These are phyloP conservation scores for Elgaria multicarinata DNA, from an alignment of 2,113 vertebrate species.

Conservation along the genomic window DNA sequence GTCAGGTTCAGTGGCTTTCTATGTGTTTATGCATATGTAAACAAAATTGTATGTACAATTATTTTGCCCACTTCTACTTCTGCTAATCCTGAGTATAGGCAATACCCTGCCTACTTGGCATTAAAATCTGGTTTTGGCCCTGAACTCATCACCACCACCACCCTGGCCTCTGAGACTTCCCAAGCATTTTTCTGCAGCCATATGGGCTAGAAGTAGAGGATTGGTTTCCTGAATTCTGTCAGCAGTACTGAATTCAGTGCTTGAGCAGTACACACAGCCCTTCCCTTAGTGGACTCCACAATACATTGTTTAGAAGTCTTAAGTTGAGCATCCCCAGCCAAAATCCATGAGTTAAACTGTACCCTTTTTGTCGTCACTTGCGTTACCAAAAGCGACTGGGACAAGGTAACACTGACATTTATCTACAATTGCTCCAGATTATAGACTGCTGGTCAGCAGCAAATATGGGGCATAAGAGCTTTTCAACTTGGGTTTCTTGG, in stretches of 20 bases:
- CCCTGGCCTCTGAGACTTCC: not conserved
- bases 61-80: not conserved
- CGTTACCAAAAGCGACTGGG: not conserved
- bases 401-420: not conserved
- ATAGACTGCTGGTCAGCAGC: not conserved
- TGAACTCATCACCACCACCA: not conserved
- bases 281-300: not conserved
- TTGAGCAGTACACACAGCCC: not conserved
- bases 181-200: not conserved
- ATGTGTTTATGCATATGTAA: not conserved
- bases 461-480: not conserved
- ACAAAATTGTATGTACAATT: not conserved
- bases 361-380: not conserved
- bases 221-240: not conserved
- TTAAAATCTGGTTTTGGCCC: not conserved
- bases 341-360: not conserved
- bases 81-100: not conserved
- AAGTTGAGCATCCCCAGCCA: not conserved
- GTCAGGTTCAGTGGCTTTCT: not conserved
- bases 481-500: not conserved
- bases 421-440: not conserved
- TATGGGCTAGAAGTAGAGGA: not conserved
- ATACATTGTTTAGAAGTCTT: not conserved
- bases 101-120: not conserved
- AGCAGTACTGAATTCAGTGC: not conserved